Percentiles rank a stretch among this genome's conserved stretches.
These are phyloP conservation scores for Coptodon rendalli DNA, from an alignment of 2,113 vertebrate species.

Conservation along the genomic window DNA sequence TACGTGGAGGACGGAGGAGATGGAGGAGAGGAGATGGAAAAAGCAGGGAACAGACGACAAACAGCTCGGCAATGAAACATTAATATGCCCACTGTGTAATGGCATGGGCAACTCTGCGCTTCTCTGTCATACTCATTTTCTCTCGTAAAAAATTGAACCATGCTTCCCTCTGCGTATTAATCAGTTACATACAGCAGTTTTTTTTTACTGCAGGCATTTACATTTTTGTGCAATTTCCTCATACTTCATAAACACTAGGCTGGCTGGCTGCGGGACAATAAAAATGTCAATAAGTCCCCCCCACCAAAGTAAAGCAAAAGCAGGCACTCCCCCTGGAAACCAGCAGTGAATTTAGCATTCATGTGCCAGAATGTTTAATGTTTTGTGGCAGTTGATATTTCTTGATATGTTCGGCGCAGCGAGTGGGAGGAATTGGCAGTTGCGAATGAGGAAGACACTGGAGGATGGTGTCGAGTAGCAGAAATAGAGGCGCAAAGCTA, in stretches of 20 bases:
- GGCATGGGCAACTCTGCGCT: not conserved
- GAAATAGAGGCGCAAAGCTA: not conserved
- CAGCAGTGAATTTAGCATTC: not conserved
- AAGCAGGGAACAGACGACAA: not conserved
- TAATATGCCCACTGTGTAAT: conserved; percentile 21
- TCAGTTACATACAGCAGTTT: not conserved
- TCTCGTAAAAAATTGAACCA: not conserved
- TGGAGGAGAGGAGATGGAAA: not conserved
- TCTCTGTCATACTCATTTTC: conserved; percentile 17
- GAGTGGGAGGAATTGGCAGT: not conserved
- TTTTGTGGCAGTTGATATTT: not conserved
- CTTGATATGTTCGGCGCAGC: not conserved
- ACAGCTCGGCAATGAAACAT: conserved; percentile 39
- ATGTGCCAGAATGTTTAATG: not conserved
- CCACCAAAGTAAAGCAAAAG: conserved; percentile 13
- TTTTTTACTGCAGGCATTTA: not conserved
- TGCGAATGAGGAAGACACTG: not conserved
- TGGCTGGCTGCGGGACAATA: conserved; percentile 8
- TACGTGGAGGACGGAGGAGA: not conserved
- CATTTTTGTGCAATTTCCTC: conserved; percentile 35
- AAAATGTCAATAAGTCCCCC: conserved; percentile 8
- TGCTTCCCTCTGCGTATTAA: not conserved
- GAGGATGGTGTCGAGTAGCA: not conserved
- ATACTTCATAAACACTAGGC: conserved; percentile 8
- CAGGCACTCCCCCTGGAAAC: not conserved